A percentile compares a stretch with the other conserved stretches of the same genome.
These are phyloP conservation scores for Leucoraja erinaceus DNA, from an alignment of 2,113 vertebrate genomes.

Conservation along the genomic window DNA sequence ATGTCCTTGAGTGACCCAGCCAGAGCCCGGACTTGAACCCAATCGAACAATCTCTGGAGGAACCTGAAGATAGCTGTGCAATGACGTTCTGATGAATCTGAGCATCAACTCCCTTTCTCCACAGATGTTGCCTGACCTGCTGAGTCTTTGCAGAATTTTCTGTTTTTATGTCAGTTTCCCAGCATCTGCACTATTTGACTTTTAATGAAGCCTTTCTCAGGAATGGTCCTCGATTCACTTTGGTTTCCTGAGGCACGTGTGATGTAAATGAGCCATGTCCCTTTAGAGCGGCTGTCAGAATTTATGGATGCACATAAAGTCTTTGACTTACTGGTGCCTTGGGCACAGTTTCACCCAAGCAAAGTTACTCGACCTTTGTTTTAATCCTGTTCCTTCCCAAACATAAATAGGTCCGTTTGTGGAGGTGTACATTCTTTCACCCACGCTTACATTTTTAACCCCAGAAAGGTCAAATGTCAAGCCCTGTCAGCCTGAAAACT, in stretches of 20 bases:
- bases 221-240: not conserved
- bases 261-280: not conserved
- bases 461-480: not conserved
- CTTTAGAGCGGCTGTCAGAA: not conserved
- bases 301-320: not conserved
- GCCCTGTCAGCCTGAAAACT: no score
- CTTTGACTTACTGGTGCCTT: constrained; percentile 9
- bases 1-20: no score
- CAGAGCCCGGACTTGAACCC: no score
- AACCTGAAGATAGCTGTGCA: no score
- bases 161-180: no score
- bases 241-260: not conserved
- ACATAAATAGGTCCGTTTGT: not conserved
- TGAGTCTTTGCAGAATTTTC: no score
- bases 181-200: no score
- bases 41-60: no score
- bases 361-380: not conserved
- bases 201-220: not conserved
- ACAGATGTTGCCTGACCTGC: no score
- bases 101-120: no score
- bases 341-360: not conserved
- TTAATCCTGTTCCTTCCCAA: not conserved
- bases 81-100: no score
- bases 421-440: not conserved
- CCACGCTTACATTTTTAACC: not conserved